phyloP scores from a whole-genome alignment of 2,888 invertebrate species.

The Acanthococcus lagerstroemiae region DNA sequence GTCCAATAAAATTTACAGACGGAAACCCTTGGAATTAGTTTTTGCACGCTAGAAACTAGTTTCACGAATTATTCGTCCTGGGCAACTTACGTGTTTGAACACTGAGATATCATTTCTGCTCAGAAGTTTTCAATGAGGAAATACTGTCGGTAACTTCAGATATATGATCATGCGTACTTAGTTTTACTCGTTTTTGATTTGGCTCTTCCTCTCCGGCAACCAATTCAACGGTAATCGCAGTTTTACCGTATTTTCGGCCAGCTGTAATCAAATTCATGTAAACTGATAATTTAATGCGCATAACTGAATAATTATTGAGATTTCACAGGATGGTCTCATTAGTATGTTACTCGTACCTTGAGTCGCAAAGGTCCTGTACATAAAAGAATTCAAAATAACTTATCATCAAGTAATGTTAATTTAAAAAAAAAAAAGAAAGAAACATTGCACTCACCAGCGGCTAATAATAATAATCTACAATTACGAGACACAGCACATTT shows the following conservation, averaged over 20 bases:
- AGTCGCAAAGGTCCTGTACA: no score
- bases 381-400: no score
- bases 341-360: no score
- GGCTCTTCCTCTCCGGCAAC: slow-evolving; percentile 17
- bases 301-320: no score
- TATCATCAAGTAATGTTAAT: not conserved
- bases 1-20: no score
- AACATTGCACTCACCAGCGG: slow-evolving; percentile 13
- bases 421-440: not conserved
- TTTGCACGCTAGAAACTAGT: no score
- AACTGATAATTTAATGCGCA: no score
- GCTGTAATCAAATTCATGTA: no score
- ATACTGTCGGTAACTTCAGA: slow-evolving; percentile 17
- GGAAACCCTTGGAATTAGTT: no score
- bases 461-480: slow-evolving; percentile 15
- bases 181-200: slow-evolving; percentile 7
- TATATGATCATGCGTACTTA: slow-evolving; percentile 3
- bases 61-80: not conserved
- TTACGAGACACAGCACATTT: slow-evolving; percentile 12
- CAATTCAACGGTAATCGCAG: slow-evolving; percentile 19
- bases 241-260: slow-evolving; percentile 20
- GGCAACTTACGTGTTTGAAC: not conserved
- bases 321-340: no score
- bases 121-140: slow-evolving; percentile 6
- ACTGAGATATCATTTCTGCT: slow-evolving; percentile 2